Base-by-base conservation (phyloP, 2,113 vertebrate genomes). In the Cephalopterus ornatus region DNA sequence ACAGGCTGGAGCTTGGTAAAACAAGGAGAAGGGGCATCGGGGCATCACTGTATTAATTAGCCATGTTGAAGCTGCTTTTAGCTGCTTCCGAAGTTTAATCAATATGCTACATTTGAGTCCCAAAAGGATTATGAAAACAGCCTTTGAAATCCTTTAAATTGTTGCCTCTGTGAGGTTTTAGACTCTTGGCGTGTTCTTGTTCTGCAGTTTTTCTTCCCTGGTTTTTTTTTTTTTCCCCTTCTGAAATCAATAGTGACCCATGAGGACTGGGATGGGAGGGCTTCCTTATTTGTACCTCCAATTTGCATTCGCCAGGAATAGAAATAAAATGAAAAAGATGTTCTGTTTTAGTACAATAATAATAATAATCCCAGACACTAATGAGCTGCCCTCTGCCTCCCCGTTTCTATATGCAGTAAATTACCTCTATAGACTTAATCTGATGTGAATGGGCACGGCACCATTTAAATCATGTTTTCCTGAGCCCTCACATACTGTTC, bases 31-130 rank as follows among this genome's bases (percentile, higher is more conserved):
- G 95, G 90, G 89, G 95, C 95, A 97, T 95, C 55, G 4, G 96
- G 97, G 96, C 96, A 97, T 93, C 94, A 6, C 89, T 95, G 96
- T 87, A 95, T 97, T 97, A 96, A 97, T 97, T 97, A 97, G 92
- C 95, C 66, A 55, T 84, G 90, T 91, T 76, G 92, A 87, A 96
- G 88, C 90, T 59, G 93, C 96, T 95, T 95, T 96, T 88, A 96
- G 96, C 95, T 86, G 84, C 88, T 97, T 91, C 93, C 80, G 59
- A 97, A 96, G 95, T 96, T 95, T 97, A 97, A 97, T 97, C 97
- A 97, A 97, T 97, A 97, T 70, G 85, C 89, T 96, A 62, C 96
- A 62, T 72, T 86, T 79, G 86, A 96, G 88, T 95, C 96, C 95
- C 95, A 85, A 96, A 96, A 95, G 95, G 95, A 92, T 95, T 85